phyloP scores from a whole-genome alignment of 2,888 invertebrate genomes.

The Parnassius smintheus region DNA sequence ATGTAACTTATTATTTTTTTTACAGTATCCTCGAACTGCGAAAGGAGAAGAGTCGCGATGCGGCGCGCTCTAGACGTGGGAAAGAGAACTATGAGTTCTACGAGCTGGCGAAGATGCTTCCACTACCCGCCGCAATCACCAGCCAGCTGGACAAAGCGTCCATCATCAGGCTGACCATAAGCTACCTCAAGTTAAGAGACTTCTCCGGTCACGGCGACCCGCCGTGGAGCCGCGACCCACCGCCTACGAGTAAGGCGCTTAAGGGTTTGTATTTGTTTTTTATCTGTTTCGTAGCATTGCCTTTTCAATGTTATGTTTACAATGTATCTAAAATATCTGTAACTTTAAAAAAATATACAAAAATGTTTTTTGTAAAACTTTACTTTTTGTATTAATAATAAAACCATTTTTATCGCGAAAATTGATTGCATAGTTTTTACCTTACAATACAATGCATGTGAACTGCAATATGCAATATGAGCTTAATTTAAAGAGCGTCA shows the following conservation, averaged over 20 bases:
- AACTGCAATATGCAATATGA: too few relatives aligned
- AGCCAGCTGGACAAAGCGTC: constrained; percentile 97
- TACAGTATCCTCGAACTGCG: constrained; percentile 95
- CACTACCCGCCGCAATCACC: constrained; percentile 94
- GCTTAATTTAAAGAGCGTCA: too few relatives aligned
- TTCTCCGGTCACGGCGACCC: constrained; percentile 98
- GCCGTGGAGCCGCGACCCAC: constrained; percentile 94
- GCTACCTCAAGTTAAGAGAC: constrained; percentile 95
- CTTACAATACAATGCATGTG: too few relatives aligned
- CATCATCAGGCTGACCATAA: constrained; percentile 97
- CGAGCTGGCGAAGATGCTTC: constrained; percentile 96
- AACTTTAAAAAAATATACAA: too few relatives aligned
- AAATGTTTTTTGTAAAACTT: too few relatives aligned
- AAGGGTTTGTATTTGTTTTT: constrained; percentile 82
- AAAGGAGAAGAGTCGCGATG: constrained; percentile 96
- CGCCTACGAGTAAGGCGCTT: constrained; percentile 88
- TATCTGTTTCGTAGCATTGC: too few relatives aligned
- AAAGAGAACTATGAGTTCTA: constrained; percentile 98
- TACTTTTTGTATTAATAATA: too few relatives aligned
- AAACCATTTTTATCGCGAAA: too few relatives aligned
- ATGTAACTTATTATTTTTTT: constrained; percentile 52
- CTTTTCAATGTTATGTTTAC: too few relatives aligned
- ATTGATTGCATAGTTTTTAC: too few relatives aligned
- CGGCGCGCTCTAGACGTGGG: constrained; percentile 93
- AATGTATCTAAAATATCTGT: too few relatives aligned